Percentiles rank a stretch among this genome's conserved stretches.
Conservation (phyloP, 1,140 invertebrate species). For the Papilio glaucus region DNA sequence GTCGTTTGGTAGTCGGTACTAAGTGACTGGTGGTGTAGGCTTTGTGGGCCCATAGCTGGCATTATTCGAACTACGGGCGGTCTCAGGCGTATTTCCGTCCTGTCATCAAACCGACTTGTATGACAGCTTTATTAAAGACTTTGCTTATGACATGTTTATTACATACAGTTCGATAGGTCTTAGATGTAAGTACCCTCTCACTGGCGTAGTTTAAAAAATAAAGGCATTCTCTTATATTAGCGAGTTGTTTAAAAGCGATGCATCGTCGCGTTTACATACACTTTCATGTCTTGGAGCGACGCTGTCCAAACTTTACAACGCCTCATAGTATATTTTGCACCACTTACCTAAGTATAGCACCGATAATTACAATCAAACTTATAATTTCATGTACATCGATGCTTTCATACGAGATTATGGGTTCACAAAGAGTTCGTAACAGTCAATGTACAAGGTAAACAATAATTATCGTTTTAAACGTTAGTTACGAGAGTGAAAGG, state of each 20-base stretch:
- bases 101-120: no score
- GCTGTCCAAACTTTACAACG: conserved; percentile 59
- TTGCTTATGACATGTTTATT: no score
- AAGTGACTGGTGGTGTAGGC: no score
- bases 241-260: conserved; percentile 21
- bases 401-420: conserved; percentile 1
- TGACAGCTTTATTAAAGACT: no score
- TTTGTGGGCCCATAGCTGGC: no score
- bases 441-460: conserved; percentile 20
- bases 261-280: conserved; percentile 23
- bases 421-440: background rate
- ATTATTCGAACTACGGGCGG: no score
- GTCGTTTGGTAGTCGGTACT: no score
- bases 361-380: background rate
- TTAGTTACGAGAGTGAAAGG: conserved; percentile 37
- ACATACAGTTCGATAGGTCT: no score
- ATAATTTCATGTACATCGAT: conserved; percentile 38
- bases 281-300: conserved; percentile 39
- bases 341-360: conserved; percentile 13
- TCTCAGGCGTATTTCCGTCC: no score
- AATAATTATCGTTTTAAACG: conserved; percentile 25
- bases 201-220: background rate
- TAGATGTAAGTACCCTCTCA: background rate
- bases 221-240: conserved; percentile 20
- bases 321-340: conserved; percentile 56